These are phyloP conservation scores for Himantopus leucocephalus DNA, from an alignment of 2,113 vertebrate species.

Conservation along the genomic window DNA sequence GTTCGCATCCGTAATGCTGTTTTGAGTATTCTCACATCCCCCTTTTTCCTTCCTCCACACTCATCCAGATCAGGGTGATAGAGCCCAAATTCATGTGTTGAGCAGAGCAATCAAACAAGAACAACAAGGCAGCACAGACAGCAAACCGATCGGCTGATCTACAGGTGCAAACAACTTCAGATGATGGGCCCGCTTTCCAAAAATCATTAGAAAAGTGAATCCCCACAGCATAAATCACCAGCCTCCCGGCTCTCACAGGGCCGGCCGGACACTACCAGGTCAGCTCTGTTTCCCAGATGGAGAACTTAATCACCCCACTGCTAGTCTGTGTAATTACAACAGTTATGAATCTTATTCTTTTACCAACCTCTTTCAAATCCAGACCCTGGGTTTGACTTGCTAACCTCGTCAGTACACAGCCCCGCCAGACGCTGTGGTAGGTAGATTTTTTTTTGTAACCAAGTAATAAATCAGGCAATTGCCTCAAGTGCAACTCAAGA, in stretches of 20 bases:
- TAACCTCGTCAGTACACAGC: neutral
- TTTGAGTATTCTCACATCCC: neutral
- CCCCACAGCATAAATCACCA: neutral
- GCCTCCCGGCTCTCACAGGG: neutral
- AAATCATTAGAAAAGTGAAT: slow-evolving; percentile 7
- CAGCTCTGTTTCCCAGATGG: neutral
- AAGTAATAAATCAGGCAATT: neutral
- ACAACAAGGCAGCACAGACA: neutral
- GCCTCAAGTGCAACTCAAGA: neutral
- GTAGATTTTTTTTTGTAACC: neutral
- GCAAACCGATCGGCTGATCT: neutral
- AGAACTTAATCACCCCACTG: neutral
- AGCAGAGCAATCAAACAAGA: neutral
- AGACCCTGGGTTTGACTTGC: neutral
- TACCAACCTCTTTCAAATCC: neutral
- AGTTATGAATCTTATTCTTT: neutral
- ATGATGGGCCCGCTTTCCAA: neutral
- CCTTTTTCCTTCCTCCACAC: neutral
- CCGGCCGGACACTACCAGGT: neutral
- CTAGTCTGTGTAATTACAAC: neutral
- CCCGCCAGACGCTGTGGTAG: neutral
- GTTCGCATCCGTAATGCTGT: neutral
- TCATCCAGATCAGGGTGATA: neutral
- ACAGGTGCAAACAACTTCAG: neutral
- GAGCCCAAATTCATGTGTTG: neutral